These are phyloP conservation scores for Cerceris rybyensis DNA, from an alignment of 2,888 invertebrate species.

Conservation along the genomic window DNA sequence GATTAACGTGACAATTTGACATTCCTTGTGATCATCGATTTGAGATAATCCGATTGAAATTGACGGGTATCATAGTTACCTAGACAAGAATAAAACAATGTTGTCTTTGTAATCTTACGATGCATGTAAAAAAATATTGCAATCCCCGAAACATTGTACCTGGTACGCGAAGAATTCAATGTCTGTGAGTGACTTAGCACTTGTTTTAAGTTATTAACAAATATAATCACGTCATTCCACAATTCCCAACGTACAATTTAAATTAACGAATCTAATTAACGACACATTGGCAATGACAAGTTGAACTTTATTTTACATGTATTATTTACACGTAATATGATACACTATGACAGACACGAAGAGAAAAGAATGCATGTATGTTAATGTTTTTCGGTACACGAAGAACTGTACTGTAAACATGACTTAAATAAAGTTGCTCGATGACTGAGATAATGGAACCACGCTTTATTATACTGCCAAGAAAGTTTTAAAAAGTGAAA, in stretches of 20 bases:
- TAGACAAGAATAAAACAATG: conserved; percentile 51
- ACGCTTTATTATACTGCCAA: conserved; percentile 31
- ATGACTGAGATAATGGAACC: conserved; percentile 55
- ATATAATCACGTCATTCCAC: conserved; percentile 7
- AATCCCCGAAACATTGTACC: conserved; percentile 26
- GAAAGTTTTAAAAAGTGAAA: background rate
- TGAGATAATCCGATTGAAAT: conserved; percentile 59
- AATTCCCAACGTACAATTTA: conserved; percentile 15
- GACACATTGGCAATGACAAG: conserved; percentile 44
- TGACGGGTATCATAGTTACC: conserved; percentile 58
- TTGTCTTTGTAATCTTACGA: conserved; percentile 58
- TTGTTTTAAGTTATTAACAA: conserved; percentile 24
- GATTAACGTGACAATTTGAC: conserved; percentile 46
- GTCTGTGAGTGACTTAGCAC: background rate
- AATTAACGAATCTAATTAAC: conserved; percentile 7
- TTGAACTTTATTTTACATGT: conserved; percentile 68
- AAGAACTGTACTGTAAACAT: conserved; percentile 72
- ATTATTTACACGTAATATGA: conserved; percentile 65
- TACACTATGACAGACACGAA: conserved; percentile 65
- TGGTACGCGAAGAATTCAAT: conserved; percentile 9
- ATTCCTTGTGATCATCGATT: conserved; percentile 53
- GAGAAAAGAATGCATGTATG: conserved; percentile 70
- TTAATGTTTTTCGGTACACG: conserved; percentile 70
- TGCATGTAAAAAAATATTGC: conserved; percentile 29
- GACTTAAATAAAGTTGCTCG: conserved; percentile 77